Evolutionary conservation across 1,140 invertebrate genomes (phyloP), one percentile per base, ranked within the genome.

Genomic region (Drosophila parvula): DNA sequence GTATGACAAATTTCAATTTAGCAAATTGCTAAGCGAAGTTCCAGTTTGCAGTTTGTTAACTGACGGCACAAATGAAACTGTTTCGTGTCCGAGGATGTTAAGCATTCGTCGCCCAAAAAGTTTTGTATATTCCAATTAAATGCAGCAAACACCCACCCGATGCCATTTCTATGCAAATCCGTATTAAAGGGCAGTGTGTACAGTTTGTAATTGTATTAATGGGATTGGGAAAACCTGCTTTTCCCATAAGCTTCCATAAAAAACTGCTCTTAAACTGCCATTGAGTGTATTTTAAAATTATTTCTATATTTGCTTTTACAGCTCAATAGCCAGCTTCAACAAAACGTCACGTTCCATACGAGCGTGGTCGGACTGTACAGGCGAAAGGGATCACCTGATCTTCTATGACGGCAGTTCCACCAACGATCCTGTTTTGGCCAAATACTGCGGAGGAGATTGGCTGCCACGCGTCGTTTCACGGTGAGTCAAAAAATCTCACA

Each of bases 371-470:
- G 96, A 97, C 70, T 97, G 97, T 84, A 96, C 96, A 0, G 94
- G 95, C 0, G 95, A 96, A 78, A 94, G 95, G 28, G 97, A 98
- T 92, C 95, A 96, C 62, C 92, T 98, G 7, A 95, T 97, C 55
- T 96, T 98, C 84, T 97, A 97, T 90, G 97, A 98, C 92, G 97
- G 97, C 22, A 94, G 95, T 30, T 94, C 94, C 28, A 95, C 94
- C 0, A 96, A 96, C 74, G 96, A 97, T 90, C 95, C 96, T 0
- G 94, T 98, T 1, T 93, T 98, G 68, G 94, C 97, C 45, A 95
- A 97, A 78, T 97, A 97, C 90, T 98, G 97, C 90, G 97, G 97
- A 5, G 97, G 96, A 11, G 95, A 96, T 91, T 96, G 95, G 92
- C 92, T 97, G 71, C 96, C 96, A 0, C 93, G 94, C 44, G 94